These are phyloP conservation scores for Alectura lathami DNA, from an alignment of 2,113 vertebrate species.

Conservation along the genomic window DNA sequence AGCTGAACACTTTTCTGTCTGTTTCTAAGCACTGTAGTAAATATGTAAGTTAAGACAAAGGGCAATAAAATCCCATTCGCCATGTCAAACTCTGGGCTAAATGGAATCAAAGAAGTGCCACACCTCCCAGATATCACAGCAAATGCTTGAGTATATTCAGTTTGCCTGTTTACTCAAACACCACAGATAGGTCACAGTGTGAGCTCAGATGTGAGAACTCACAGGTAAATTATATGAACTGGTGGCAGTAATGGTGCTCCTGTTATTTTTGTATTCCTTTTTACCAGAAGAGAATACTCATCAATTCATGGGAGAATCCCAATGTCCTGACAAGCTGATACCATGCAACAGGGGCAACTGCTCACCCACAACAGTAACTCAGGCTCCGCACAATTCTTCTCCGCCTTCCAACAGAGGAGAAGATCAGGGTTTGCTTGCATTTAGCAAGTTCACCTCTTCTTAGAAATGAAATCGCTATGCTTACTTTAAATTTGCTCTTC, in stretches of 20 bases:
- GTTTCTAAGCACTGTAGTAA: not conserved
- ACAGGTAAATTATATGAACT: not conserved
- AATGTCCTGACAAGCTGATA: not conserved
- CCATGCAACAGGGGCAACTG: not conserved
- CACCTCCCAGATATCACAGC: not conserved
- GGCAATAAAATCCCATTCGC: not conserved
- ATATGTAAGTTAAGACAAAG: not conserved
- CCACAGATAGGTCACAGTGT: not conserved
- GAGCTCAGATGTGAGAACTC: not conserved
- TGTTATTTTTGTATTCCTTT: not conserved
- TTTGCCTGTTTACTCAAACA: not conserved
- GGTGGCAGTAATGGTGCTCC: not conserved
- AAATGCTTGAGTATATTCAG: not conserved
- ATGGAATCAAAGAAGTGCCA: not conserved
- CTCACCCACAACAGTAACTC: not conserved
- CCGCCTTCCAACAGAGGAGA: not conserved
- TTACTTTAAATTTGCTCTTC: constrained; percentile 3
- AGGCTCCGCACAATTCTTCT: not conserved
- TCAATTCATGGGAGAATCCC: fast-evolving
- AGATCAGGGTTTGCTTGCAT: not conserved
- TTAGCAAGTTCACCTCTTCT: not conserved
- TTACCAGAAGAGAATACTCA: not conserved
- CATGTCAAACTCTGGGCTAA: not conserved
- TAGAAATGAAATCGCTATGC: not conserved
- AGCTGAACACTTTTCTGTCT: not conserved